phyloP scores from a whole-genome alignment of 2,888 invertebrate genomes.

The Tricholauxania praeusta region DNA sequence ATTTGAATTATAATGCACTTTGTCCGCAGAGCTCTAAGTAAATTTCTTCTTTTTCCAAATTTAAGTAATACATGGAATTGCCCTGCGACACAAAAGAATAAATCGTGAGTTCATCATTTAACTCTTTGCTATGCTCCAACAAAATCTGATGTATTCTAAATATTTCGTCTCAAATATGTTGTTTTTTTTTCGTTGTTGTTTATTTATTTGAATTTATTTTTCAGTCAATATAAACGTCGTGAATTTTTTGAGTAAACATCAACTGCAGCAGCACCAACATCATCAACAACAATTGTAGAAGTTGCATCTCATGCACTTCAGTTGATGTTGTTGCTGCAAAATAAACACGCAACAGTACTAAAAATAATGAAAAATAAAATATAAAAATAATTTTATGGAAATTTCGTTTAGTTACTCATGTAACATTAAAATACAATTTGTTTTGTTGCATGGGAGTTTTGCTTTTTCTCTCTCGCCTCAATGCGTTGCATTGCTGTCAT shows the following conservation, averaged over 20 bases:
- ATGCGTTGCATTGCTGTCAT: background rate
- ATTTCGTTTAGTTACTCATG: slow-evolving; percentile 7
- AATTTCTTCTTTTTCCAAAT: too few relatives aligned
- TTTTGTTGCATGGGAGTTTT: slow-evolving; percentile 3
- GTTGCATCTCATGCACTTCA: slow-evolving; percentile 8
- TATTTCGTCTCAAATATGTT: slow-evolving; percentile 3
- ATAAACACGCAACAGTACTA: background rate
- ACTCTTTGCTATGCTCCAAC: slow-evolving; percentile 36
- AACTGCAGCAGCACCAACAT: slow-evolving; percentile 4
- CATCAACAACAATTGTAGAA: slow-evolving; percentile 6
- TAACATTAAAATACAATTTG: background rate
- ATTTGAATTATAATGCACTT: too few relatives aligned
- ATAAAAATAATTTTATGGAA: slow-evolving; percentile 13
- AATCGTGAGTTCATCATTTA: slow-evolving; percentile 46
- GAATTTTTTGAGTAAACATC: slow-evolving; percentile 62
- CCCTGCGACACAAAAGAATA: background rate
- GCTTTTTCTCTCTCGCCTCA: background rate
- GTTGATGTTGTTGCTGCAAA: slow-evolving; percentile 5
- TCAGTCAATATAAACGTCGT: slow-evolving; percentile 66
- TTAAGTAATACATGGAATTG: background rate
- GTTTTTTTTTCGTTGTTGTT: slow-evolving; percentile 33
- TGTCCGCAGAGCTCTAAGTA: too few relatives aligned
- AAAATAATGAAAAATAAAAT: slow-evolving; percentile 4
- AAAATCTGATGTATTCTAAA: background rate
- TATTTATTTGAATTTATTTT: slow-evolving; percentile 63